Evolutionary conservation across 1,140 invertebrate genomes (phyloP), one percentile per base, ranked within the genome.

Genomic region (Rhagoletis pomonella): DNA sequence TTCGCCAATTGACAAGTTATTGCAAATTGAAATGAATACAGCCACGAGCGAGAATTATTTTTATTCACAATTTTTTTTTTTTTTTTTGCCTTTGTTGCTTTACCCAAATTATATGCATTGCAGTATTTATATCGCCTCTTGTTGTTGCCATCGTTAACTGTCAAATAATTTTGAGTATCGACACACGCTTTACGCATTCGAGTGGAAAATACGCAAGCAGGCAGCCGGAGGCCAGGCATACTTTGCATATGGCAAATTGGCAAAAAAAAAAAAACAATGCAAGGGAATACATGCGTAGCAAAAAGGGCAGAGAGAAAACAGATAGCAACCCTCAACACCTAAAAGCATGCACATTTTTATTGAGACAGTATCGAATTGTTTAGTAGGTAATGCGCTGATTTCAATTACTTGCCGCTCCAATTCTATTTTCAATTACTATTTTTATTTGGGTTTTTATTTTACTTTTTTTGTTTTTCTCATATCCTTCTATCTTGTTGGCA

Each of bases 1-100:
- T 92, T 92, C 91, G 91, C 91, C 91, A 92, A 92, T 91, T 92
- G 91, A 92, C 91, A 91, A 91, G 91, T 91, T 91, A 91, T 91
- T 91, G 91, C 90, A 91, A 91, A 91, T 91, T 91, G 91, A 59
- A 88, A 58, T 87, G 87, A 88, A 86, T 87, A 88, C 88, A 88
- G 90, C 88, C 88, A 89, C 90, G 90, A 91, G 91, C 90, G 90
- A 64, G 90, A 90, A 90, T 91, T 29, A 29, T 91, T 89, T 89
- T 90, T 89, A 91, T 81, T 77, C 42, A 55, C 29, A n/a, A n/a
- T n/a, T 90, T 89, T 89, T 90, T 89, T 89, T 81, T 77, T 50
- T 81, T 10, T 29, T 77, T 77, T 55, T 29, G 42, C 3, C 55
- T 81, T 81, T 55, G n/a, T 81, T 81, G 17, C 42, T 55, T 17